Evolutionary conservation across 2,888 invertebrate species (phyloP), one percentile per base, ranked within the genome.

Genomic region (Scrobipalpa costella): DNA sequence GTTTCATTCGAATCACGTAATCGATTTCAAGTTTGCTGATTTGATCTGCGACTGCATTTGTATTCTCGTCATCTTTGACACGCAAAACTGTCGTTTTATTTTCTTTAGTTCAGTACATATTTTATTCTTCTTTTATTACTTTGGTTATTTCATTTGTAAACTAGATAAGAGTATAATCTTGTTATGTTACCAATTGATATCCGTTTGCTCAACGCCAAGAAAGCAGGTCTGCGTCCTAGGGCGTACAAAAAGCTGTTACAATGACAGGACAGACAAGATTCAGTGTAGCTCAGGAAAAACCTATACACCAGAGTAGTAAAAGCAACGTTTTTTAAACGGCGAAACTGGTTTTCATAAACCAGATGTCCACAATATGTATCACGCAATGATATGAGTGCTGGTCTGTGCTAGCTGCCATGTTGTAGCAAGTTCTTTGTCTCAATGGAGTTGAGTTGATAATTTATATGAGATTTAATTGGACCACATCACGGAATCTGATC

Each of bases 341-440:
- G 50, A 49, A 65, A 65, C 65, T 63, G 50, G 63, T 63, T 65
- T 49, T 17, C 49, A 21, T 34, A 49, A 62, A 62, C 64, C 59
- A 47, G 64, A 64, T 64, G 38, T 40, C 36, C 40, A 61, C 27
- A 61, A 63, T 63, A 60, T 57, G 65, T 65, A 63, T 57, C 60
- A 65, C 57, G 60, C 52, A 57, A 58, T 21, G 40, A 49, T 13
- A 59, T 62, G 61, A 62, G 63, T 62, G 40, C 38, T 21, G 61
- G 11, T 62, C 59, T 61, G 63, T 62, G 40, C 38, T 21, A 60
- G 11, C 27, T 21, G 50, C 61, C 61, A 64, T 59, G 52, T 9
- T 40, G 47, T 33, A 44, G 55, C 64, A 60, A 27, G 66, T 66
- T 64, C 62, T 62, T 66, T 66, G 64, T 64, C 19, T 21, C 27